Evolutionary conservation across 2,113 vertebrate species (phyloP), one percentile per base, ranked within the genome.

Genomic region (Stigmatopora argus): DNA sequence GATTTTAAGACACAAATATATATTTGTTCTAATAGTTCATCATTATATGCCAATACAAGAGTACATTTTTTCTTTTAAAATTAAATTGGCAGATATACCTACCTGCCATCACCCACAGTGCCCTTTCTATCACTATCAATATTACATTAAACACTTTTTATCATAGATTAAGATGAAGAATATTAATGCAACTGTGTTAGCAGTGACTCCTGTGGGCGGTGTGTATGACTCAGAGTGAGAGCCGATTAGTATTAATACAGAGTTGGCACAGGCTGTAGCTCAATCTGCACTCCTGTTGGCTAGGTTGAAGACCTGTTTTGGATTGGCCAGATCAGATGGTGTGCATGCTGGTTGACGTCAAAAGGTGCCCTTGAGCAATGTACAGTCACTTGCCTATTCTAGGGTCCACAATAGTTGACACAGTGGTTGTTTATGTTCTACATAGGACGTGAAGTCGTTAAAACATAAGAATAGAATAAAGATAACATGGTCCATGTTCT

Each of bases 101-200:
- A 8, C 31, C 4, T 38, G 7, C 31, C 34, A 9, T 38, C 15
- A n/a, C 15, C 9, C 56, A 38, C 15, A 31, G 55, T 38, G 62
- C 67, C 38, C 26, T 48, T 67, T 1, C 66, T 34, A 35, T 65
- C 66, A 47, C 46, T 66, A 63, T 49, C 63, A 35, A 73, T 66
- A 53, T 26, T 14, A n/a, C 68, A 69, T 74, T 71, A 67, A 64
- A 49, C 65, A 58, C 31, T 69, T 31, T 31, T 73, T 71, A 69
- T 31, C 49, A 57, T 13, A 58, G 65, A 70, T 75, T 61, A 66
- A 65, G 13, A 71, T 60, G 44, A 71, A 76, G 57, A 67, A 58
- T 35, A 74, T 49, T 62, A 59, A 79, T 62, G 67, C 44, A 48
- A 51, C 1, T 0, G 34, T 51, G 48, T 68, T 44, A 81, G 41